These are phyloP conservation scores for Orius laevigatus DNA, from an alignment of 1,140 invertebrate species.

Conservation along the genomic window DNA sequence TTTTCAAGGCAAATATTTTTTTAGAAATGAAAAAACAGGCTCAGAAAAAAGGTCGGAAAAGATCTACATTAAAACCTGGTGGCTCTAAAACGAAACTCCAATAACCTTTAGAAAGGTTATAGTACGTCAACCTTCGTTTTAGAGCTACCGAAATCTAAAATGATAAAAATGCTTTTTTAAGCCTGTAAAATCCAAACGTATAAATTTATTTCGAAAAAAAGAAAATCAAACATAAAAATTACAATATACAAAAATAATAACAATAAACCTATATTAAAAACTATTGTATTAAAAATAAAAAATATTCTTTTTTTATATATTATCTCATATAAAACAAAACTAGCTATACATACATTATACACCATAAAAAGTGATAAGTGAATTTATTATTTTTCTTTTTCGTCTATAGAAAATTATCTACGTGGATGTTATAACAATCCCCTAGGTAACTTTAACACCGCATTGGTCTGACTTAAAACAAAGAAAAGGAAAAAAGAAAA, in stretches of 20 bases:
- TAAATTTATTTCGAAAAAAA: conserved; percentile 17
- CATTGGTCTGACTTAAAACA: conserved; percentile 16
- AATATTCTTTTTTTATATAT: conserved; percentile 9
- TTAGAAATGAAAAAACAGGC: too few species aligned
- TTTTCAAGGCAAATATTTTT: too few species aligned
- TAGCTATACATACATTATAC: conserved; percentile 19
- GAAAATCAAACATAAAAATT: conserved; percentile 16
- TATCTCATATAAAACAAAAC: conserved; percentile 18
- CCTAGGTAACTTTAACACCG: conserved; percentile 19
- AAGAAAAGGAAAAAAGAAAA: conserved; percentile 11
- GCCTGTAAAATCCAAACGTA: conserved; percentile 7
- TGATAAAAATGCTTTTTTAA: too few species aligned
- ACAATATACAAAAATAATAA: conserved; percentile 21
- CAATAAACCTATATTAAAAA: conserved; percentile 13
- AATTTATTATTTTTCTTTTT: conserved; percentile 7
- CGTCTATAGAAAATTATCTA: conserved; percentile 15
- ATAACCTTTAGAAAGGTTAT: too few species aligned
- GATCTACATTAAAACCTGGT: too few species aligned
- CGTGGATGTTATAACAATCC: conserved; percentile 19
- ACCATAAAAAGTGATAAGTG: conserved; percentile 15
- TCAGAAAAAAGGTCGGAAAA: too few species aligned
- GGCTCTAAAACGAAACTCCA: too few species aligned
- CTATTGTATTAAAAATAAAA: conserved; percentile 18
- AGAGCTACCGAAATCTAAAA: too few species aligned
- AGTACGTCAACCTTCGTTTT: too few species aligned